Percentiles rank a stretch among this genome's conserved stretches.
Conservation (phyloP, 2,113 vertebrate species). For the Heterotilapia buettikoferi region DNA sequence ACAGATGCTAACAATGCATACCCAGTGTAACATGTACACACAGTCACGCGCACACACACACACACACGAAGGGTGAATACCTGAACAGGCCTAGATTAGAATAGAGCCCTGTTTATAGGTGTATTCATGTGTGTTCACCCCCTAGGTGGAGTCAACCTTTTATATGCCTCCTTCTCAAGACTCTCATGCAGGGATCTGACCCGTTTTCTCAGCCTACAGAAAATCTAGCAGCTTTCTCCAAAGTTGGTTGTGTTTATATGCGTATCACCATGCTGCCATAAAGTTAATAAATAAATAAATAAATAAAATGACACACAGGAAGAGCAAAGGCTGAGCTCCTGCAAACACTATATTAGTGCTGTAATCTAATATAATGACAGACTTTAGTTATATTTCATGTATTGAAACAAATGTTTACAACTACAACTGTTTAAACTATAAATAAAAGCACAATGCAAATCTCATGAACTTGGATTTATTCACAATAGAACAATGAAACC, state of each 20-base stretch:
- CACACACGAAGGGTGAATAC: background rate
- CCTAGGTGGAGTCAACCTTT: conserved; percentile 42
- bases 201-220: conserved; percentile 10
- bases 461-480: background rate
- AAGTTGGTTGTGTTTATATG: background rate
- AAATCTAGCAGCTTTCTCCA: background rate
- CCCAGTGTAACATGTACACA: background rate
- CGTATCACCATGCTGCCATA: background rate
- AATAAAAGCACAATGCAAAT: background rate
- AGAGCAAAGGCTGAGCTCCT: background rate
- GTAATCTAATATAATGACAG: background rate
- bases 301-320: background rate
- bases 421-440: background rate
- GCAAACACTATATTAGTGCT: background rate
- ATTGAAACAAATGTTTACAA: background rate
- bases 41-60: background rate
- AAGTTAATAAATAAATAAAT: background rate
- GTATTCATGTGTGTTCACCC: conserved; percentile 14
- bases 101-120: conserved; percentile 1
- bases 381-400: background rate
- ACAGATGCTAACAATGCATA: conserved; percentile 10
- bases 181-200: conserved; percentile 33
- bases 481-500: background rate
- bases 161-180: background rate
- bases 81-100: background rate